Percentiles rank a stretch among this genome's conserved stretches.
Evolutionary conservation across 2,113 vertebrate species (phyloP).

Genomic region (Paraplagusia blochii): DNA sequence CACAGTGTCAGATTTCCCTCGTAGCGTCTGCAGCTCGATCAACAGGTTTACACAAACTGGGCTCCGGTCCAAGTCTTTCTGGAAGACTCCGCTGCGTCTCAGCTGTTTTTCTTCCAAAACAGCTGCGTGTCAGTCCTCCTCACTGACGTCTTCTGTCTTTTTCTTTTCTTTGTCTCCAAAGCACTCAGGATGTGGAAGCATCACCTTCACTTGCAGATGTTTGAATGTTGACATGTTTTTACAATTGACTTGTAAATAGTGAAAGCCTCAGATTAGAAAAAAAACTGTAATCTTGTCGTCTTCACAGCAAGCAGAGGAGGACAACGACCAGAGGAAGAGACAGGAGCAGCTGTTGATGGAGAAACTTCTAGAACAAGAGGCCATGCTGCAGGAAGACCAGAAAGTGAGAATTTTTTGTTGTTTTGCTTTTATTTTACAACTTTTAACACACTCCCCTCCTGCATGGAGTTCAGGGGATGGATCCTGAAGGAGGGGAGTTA

Average conservation of each 20-base stretch:
- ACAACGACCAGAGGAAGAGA: constrained; percentile 88
- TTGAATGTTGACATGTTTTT: background rate
- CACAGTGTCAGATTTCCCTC: background rate
- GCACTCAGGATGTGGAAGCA: background rate
- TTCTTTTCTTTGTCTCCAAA: background rate
- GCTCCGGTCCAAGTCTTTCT: background rate
- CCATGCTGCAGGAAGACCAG: constrained; percentile 85
- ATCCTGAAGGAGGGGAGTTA: too few species aligned
- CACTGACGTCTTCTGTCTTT: background rate
- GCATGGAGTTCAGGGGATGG: too few species aligned
- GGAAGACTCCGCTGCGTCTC: background rate
- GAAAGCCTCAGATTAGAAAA: background rate
- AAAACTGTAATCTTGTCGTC: background rate
- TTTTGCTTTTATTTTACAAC: background rate
- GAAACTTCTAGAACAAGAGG: constrained; percentile 93
- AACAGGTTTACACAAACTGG: background rate
- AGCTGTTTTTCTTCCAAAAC: background rate
- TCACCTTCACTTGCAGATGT: background rate
- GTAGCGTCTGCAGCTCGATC: background rate
- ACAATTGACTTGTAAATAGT: background rate
- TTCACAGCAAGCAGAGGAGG: constrained; percentile 89
- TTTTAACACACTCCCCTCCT: background rate
- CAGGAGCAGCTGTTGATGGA: constrained; percentile 92
- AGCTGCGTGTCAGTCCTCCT: constrained; percentile 7
- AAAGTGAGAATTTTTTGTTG: constrained; percentile 80